phyloP scores from a whole-genome alignment of 2,797 vertebrate genomes.

The Paratrypauchen microcephalus region DNA sequence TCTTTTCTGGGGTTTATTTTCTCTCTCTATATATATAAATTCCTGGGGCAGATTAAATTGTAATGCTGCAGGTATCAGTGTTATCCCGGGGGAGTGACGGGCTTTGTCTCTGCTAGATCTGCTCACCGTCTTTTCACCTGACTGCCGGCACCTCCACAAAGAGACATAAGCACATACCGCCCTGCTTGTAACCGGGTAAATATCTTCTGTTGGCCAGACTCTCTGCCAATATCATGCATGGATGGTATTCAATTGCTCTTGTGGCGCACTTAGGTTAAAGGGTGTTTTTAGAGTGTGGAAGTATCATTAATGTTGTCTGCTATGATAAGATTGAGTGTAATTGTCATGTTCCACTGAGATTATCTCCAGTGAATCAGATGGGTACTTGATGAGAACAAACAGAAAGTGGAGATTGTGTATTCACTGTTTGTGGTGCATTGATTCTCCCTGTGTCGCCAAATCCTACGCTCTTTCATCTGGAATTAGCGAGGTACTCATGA shows the following conservation, averaged over 20 bases:
- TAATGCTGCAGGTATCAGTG: constrained; percentile 12
- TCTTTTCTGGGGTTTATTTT: background rate
- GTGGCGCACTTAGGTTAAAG: constrained; percentile 67
- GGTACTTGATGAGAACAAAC: constrained; percentile 72
- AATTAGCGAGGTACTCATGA: constrained; percentile 63
- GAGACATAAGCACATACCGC: constrained; percentile 51
- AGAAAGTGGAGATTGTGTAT: constrained; percentile 71
- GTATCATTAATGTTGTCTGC: constrained; percentile 57
- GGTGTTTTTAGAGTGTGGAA: constrained; percentile 38
- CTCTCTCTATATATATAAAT: constrained; percentile 27
- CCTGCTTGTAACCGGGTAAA: constrained; percentile 64
- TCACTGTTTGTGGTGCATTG: constrained; percentile 65
- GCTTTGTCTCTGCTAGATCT: constrained; percentile 37
- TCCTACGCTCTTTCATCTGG: constrained; percentile 55
- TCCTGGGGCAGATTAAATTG: constrained; percentile 22
- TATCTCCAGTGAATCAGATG: constrained; percentile 68
- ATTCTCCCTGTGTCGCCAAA: constrained; percentile 63
- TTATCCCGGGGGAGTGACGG: constrained; percentile 16
- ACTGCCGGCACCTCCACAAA: constrained; percentile 54
- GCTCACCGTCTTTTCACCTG: constrained; percentile 45
- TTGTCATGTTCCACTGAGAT: constrained; percentile 73
- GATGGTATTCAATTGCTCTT: constrained; percentile 68
- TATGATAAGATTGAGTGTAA: constrained; percentile 62
- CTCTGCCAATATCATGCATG: constrained; percentile 71
- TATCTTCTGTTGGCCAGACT: constrained; percentile 66